phyloP scores from a whole-genome alignment of 2,888 invertebrate species.

The Drosophila imparisetae region DNA sequence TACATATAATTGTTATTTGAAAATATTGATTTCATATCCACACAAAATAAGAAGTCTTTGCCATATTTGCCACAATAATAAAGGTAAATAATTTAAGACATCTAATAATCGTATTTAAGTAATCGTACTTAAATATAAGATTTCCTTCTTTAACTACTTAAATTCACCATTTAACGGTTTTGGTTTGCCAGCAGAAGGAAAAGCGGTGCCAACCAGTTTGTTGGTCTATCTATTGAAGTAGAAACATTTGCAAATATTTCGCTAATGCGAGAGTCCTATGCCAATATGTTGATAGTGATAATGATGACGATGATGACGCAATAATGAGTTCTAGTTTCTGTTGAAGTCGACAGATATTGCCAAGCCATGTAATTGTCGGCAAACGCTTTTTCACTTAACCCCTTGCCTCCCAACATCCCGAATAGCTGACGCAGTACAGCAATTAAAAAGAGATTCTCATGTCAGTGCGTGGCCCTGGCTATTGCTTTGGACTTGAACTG shows the following conservation, averaged over 20 bases:
- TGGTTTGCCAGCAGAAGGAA: conserved; percentile 17
- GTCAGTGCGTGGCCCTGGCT: conserved; percentile 58
- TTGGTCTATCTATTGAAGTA: neutral
- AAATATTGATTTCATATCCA: neutral
- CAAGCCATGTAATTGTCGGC: conserved; percentile 74
- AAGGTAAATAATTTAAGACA: neutral
- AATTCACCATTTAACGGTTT: conserved; percentile 34
- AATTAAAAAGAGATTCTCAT: conserved; percentile 68
- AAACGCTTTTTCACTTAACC: conserved; percentile 58
- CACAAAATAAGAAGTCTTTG: neutral
- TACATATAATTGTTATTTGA: neutral
- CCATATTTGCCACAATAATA: neutral
- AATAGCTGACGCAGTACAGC: conserved; percentile 73
- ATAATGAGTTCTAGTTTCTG: conserved; percentile 61
- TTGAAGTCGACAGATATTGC: conserved; percentile 51
- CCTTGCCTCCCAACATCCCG: conserved; percentile 34
- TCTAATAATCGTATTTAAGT: neutral
- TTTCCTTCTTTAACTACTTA: conserved; percentile 33
- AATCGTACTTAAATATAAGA: conserved; percentile 20
- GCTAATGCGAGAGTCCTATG: conserved; percentile 36
- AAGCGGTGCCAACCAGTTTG: conserved; percentile 27
- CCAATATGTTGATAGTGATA: conserved; percentile 18
- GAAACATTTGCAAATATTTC: conserved; percentile 42
- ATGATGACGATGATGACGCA: conserved; percentile 57
- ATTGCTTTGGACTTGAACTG: conserved; percentile 50